phyloP scores from a whole-genome alignment of 2,888 invertebrate genomes.

The Troglohyphantes excavatus region DNA sequence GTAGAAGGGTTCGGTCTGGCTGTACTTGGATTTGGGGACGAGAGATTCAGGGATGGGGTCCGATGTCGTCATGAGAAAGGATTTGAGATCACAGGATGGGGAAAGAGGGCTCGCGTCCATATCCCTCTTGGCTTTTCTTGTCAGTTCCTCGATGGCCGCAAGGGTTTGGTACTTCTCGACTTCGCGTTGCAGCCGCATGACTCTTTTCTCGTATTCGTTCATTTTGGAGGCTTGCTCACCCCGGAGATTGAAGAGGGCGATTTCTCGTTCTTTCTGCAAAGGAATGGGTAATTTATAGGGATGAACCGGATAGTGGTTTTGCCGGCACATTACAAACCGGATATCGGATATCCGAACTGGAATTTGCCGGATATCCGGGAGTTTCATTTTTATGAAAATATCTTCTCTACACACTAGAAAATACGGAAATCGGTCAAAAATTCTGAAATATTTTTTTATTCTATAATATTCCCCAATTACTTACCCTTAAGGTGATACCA shows the following conservation, averaged over 20 bases:
- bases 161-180: constrained; percentile 86
- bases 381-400: not conserved
- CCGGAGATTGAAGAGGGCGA: constrained; percentile 80
- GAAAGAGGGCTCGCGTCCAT: constrained; percentile 82
- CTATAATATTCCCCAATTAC: too few species aligned
- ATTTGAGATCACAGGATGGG: constrained; percentile 61
- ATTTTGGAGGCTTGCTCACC: constrained; percentile 83
- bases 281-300: too few species aligned
- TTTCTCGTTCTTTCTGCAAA: constrained; percentile 80
- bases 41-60: constrained; percentile 62
- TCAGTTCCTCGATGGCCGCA: constrained; percentile 85
- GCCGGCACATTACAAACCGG: too few species aligned
- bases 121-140: constrained; percentile 85
- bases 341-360: too few species aligned
- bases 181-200: constrained; percentile 84
- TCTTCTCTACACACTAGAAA: too few species aligned
- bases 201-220: constrained; percentile 83
- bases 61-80: constrained; percentile 49
- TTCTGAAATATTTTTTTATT: too few species aligned
- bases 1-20: constrained; percentile 72
- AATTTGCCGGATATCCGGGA: too few species aligned
- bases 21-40: constrained; percentile 55
- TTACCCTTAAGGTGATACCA: too few species aligned
- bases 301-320: too few species aligned
- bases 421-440: too few species aligned